phyloP scores from a whole-genome alignment of 2,888 invertebrate species.

The Eretmocerus hayati region DNA sequence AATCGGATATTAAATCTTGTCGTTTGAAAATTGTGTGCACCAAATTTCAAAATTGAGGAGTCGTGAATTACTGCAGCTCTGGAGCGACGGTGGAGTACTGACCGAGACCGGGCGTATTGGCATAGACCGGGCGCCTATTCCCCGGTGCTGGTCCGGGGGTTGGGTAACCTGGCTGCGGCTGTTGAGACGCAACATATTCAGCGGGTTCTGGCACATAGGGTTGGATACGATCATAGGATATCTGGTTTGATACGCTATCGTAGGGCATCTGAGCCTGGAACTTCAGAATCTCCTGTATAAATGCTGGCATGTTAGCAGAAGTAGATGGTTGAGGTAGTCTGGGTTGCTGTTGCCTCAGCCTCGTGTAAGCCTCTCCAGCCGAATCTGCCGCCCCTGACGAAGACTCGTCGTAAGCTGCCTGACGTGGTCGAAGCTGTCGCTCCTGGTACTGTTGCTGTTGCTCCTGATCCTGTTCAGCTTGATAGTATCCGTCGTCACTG shows the following conservation, averaged over 20 bases:
- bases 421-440: slow-evolving; percentile 7
- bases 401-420: slow-evolving; percentile 10
- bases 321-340: slow-evolving; percentile 23
- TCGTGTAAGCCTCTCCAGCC: slow-evolving; percentile 19
- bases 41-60: not conserved
- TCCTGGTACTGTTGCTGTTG: slow-evolving; percentile 17
- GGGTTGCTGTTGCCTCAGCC: slow-evolving; percentile 25
- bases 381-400: slow-evolving; percentile 8
- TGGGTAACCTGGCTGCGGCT: not conserved
- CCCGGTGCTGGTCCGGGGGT: slow-evolving; percentile 4
- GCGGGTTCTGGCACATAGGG: slow-evolving; percentile 40
- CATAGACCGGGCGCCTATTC: not conserved
- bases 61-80: not conserved
- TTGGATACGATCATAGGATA: slow-evolving; percentile 34
- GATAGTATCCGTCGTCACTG: slow-evolving; percentile 1
- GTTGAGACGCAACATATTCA: slow-evolving; percentile 15
- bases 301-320: slow-evolving; percentile 34
- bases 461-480: slow-evolving; percentile 13
- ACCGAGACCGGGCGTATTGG: not conserved
- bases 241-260: slow-evolving; percentile 40
- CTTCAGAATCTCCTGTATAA: slow-evolving; percentile 35
- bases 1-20: no score
- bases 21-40: no score
- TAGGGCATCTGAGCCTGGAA: slow-evolving; percentile 42
- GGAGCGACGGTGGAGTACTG: slow-evolving; percentile 5